These are phyloP conservation scores for Chamaetylas fuelleborni DNA, from an alignment of 2,113 vertebrate species.

Conservation along the genomic window DNA sequence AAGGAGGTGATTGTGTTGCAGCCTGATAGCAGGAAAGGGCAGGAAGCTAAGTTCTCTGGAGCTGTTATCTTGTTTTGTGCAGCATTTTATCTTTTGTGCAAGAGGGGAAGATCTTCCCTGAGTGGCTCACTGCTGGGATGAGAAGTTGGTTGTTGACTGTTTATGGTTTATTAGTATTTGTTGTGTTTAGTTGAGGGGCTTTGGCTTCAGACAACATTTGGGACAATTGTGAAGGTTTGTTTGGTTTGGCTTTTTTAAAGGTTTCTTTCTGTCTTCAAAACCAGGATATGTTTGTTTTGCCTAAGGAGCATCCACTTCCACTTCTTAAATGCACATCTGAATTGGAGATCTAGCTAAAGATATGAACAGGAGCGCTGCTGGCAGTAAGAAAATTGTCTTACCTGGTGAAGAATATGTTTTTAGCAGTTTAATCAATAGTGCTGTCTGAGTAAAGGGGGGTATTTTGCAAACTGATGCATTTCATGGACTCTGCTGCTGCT, in stretches of 20 bases:
- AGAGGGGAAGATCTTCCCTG: background rate
- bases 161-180: background rate
- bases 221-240: background rate
- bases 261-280: background rate
- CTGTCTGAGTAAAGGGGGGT: background rate
- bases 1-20: background rate
- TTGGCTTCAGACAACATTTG: background rate
- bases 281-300: background rate
- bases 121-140: background rate
- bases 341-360: background rate
- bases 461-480: background rate
- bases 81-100: background rate
- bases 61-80: background rate
- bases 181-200: background rate
- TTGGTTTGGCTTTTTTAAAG: background rate
- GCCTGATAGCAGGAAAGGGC: background rate
- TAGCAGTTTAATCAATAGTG: background rate
- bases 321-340: background rate
- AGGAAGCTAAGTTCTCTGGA: constrained; percentile 13
- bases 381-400: background rate
- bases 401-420: background rate
- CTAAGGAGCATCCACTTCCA: background rate
- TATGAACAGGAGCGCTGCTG: accelerated
- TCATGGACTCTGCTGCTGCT: background rate
- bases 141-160: background rate